These are phyloP conservation scores for Apostichopus californicus DNA, from an alignment of 35 echinoderm and acorn worm species.

Conservation along the genomic window DNA sequence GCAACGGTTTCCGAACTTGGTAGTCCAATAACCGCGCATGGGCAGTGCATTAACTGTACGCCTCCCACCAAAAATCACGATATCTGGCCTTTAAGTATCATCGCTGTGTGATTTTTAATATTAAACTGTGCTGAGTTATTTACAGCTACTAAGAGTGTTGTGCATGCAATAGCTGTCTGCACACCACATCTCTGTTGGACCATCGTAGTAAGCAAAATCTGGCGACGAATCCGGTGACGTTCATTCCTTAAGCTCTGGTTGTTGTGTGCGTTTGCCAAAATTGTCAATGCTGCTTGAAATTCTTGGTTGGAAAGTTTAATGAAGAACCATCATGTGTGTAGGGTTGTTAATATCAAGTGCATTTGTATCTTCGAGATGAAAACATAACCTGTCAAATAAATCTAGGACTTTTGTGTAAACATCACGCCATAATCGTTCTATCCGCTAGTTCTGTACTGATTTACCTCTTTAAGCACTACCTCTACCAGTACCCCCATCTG, in stretches of 20 bases:
- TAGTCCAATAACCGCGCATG: too few species aligned
- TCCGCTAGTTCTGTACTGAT: slow-evolving; percentile 47
- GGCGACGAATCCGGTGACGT: slow-evolving; percentile 10
- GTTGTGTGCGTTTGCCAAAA: background rate
- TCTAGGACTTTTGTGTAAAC: slow-evolving; percentile 24
- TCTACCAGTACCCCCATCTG: slow-evolving; percentile 28
- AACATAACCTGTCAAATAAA: slow-evolving; percentile 28
- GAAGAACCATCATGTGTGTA: slow-evolving; percentile 27
- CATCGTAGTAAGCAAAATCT: slow-evolving; percentile 3
- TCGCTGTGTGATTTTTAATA: too few species aligned
- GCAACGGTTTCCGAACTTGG: too few species aligned
- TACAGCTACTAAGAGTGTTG: background rate
- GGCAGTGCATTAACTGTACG: too few species aligned
- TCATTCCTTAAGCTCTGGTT: slow-evolving; percentile 41
- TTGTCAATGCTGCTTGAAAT: background rate
- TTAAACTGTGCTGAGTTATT: too few species aligned
- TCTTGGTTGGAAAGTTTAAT: slow-evolving; percentile 13
- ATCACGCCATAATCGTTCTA: slow-evolving; percentile 53
- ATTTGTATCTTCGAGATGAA: slow-evolving; percentile 17
- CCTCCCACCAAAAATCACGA: too few species aligned
- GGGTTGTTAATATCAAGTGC: slow-evolving; percentile 30
- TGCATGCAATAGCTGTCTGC: background rate
- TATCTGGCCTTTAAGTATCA: too few species aligned
- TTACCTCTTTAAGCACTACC: slow-evolving; percentile 48
- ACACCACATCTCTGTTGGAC: slow-evolving; percentile 18